A percentile compares a stretch with the other conserved stretches of the same genome.
These are phyloP conservation scores for Drosophila santomea DNA, from an alignment of 1,140 invertebrate genomes.

Conservation along the genomic window DNA sequence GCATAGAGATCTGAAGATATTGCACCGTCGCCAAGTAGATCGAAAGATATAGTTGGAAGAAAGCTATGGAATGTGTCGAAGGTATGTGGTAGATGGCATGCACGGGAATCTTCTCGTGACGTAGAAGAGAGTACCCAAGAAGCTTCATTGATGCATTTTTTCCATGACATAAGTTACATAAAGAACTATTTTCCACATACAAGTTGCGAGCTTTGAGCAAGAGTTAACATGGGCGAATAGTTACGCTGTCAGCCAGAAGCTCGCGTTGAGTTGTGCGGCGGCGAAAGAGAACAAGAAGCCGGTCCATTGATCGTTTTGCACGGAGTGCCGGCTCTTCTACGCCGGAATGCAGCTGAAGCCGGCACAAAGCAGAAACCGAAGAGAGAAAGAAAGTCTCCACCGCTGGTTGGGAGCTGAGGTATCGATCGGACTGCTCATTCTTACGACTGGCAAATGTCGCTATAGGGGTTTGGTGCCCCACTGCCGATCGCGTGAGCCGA, in stretches of 20 bases:
- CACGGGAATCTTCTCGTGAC: constrained; percentile 5
- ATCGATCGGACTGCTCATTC: background rate
- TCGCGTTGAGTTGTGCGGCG: background rate
- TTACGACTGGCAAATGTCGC: background rate
- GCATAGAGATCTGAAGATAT: background rate
- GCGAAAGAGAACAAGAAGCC: background rate
- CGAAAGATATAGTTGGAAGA: background rate
- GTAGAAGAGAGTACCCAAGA: background rate
- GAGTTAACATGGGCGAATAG: too few relatives aligned
- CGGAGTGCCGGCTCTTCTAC: background rate
- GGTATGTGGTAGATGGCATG: constrained; percentile 2
- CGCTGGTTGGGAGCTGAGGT: background rate
- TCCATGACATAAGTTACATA: background rate
- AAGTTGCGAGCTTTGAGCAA: too few relatives aligned
- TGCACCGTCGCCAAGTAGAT: background rate
- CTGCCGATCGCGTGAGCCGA: background rate
- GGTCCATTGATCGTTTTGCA: constrained; percentile 9
- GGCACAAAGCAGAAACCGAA: background rate
- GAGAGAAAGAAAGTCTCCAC: background rate
- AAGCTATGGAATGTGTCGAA: background rate
- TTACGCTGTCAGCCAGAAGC: background rate
- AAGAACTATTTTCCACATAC: background rate
- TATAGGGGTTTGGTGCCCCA: background rate
- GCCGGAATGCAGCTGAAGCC: background rate
- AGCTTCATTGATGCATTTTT: background rate